These are phyloP conservation scores for Tachycineta bicolor DNA, from an alignment of 2,113 vertebrate genomes.

Conservation along the genomic window DNA sequence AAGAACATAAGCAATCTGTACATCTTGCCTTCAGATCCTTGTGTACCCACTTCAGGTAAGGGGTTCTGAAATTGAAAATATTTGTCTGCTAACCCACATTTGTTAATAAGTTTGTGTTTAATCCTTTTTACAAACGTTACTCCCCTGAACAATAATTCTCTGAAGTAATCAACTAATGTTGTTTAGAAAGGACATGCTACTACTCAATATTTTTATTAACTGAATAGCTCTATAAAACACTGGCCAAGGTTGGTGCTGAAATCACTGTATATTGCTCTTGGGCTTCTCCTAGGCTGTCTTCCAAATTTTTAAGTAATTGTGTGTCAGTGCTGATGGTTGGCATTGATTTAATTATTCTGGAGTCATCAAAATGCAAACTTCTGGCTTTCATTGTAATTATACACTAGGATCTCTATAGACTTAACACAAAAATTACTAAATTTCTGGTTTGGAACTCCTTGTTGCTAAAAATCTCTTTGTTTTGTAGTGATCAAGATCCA, in stretches of 20 bases:
- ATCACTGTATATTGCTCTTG: neutral
- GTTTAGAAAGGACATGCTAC: neutral
- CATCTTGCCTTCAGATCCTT: constrained; percentile 93
- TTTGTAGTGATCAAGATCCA: constrained; percentile 88
- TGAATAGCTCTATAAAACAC: neutral
- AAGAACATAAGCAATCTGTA: constrained; percentile 87
- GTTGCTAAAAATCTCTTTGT: neutral
- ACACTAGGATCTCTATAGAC: neutral
- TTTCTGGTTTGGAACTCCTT: neutral
- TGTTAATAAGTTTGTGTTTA: neutral
- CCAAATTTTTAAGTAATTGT: neutral
- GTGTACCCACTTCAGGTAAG: constrained; percentile 95
- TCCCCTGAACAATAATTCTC: neutral
- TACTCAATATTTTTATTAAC: neutral
- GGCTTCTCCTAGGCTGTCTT: neutral
- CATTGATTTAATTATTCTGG: neutral
- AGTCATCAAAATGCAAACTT: neutral
- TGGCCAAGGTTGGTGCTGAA: neutral
- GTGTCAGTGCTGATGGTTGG: neutral
- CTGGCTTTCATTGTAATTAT: neutral
- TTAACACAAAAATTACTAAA: neutral
- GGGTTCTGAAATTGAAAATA: neutral
- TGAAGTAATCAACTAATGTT: neutral
- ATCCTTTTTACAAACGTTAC: neutral
- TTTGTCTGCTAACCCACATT: neutral